phyloP scores from a whole-genome alignment of 2,797 vertebrate genomes.

The Oreochromis grahami region DNA sequence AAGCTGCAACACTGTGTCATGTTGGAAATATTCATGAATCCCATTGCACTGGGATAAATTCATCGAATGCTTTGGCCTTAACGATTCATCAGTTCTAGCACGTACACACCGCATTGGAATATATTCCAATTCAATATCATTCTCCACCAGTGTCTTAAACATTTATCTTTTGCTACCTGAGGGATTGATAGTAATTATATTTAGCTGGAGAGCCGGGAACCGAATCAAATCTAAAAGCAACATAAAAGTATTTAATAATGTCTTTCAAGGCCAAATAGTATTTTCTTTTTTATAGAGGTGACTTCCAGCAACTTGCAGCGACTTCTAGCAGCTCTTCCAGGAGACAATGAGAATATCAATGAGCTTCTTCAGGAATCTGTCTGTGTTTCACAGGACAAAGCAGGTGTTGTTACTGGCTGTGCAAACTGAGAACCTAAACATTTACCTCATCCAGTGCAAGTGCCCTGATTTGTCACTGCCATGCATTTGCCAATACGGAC shows the following conservation, averaged over 20 bases:
- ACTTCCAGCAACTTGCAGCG: background rate
- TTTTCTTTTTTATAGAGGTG: conserved; percentile 1
- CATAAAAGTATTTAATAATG: conserved; percentile 34
- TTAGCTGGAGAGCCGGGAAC: conserved; percentile 20
- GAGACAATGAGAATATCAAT: background rate
- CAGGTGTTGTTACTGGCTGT: background rate
- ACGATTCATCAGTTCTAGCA: conserved; percentile 15
- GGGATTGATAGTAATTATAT: conserved; percentile 49
- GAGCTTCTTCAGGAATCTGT: background rate
- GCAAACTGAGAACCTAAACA: background rate
- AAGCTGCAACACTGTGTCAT: background rate
- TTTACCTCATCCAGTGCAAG: background rate
- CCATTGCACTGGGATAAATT: background rate
- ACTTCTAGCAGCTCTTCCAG: background rate
- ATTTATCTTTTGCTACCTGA: conserved; percentile 37
- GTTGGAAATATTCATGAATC: background rate
- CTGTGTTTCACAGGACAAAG: background rate
- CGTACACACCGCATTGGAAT: background rate
- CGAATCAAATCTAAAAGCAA: conserved; percentile 26
- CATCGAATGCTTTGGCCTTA: conserved; percentile 2
- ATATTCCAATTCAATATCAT: background rate
- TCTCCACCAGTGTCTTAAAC: conserved; percentile 1
- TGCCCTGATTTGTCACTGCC: background rate
- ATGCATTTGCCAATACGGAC: background rate
- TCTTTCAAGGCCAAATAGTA: conserved; percentile 6